These are phyloP conservation scores for Falco novaeseelandiae DNA, from an alignment of 2,797 vertebrate species.

Conservation along the genomic window DNA sequence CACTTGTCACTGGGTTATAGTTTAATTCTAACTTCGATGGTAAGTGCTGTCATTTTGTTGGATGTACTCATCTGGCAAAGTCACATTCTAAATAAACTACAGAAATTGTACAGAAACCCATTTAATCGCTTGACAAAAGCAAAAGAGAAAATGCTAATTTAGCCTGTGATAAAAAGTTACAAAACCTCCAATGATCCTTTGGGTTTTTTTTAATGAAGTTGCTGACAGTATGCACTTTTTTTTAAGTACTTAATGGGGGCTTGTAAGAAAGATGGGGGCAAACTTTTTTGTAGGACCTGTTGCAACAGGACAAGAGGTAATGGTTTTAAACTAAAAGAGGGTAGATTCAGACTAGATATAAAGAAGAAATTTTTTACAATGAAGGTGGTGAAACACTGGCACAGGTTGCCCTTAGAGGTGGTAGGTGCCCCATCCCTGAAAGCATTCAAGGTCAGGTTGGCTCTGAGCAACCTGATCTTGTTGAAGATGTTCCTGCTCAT, in stretches of 20 bases:
- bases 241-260: background rate
- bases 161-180: background rate
- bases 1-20: background rate
- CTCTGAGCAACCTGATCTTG: no score
- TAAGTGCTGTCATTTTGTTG: background rate
- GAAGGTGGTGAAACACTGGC: background rate
- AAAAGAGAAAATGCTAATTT: background rate
- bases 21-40: background rate
- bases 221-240: background rate
- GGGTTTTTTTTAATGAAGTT: background rate
- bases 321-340: background rate
- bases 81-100: background rate
- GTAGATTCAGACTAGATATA: background rate
- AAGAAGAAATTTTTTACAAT: background rate
- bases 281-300: background rate
- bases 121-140: background rate
- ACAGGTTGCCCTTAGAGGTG: background rate
- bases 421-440: background rate
- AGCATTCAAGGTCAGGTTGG: background rate
- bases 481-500: no score
- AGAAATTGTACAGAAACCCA: background rate
- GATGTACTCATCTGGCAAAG: background rate
- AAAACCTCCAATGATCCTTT: background rate
- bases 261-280: background rate
- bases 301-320: background rate